Evolutionary conservation across 2,113 vertebrate genomes (phyloP), one percentile per base, ranked within the genome.

Genomic region (Zosterops hypoxanthus): DNA sequence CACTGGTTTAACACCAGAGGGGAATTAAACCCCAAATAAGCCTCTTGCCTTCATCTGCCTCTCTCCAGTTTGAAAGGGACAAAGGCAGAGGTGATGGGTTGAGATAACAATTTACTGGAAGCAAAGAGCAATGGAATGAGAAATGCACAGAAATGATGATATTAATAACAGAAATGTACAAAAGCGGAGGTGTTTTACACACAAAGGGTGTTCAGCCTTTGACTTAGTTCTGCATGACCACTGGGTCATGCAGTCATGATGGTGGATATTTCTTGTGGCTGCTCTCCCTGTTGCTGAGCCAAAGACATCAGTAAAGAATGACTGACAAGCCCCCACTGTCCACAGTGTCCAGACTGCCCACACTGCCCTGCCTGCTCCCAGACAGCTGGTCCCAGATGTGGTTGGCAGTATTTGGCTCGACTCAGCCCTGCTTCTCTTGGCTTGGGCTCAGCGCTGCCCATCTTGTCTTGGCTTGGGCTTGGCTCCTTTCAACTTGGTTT

Each of bases 291-390:
- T 14, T 14, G 12, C 19, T 56, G 50, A 75, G 15, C 42, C 28
- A 6, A 64, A 23, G 41, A 19, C 6, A 64, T 28, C 28, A 56
- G 41, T 22, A 63, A 22, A 55, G 33, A 55, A 6, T 12, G 59
- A 55, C 18, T 39, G 18, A 33, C 49, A 63, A 31, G 3, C 4
- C 5, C 31, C 5, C 4, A 39, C 39, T 39, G 39, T 39, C 39
- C 39, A 39, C 39, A 11, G 14, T 18, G 33, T 11, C 18, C 59
- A 47, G 41, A 33, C 4, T 46, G n/a, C 6, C 33, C 49, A 33
- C 28, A 18, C 11, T 46, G 25, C 1, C 2, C 31, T 0, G 0
- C 29, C 23, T 0, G 0, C 31, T 34, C 46, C 25, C 1, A 0
- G 25, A 25, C 1, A 1, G 8, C 14, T 63, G 33, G 13, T 47